Conservation (phyloP, 2,888 invertebrate genomes). For the Acleris sparsana region DNA sequence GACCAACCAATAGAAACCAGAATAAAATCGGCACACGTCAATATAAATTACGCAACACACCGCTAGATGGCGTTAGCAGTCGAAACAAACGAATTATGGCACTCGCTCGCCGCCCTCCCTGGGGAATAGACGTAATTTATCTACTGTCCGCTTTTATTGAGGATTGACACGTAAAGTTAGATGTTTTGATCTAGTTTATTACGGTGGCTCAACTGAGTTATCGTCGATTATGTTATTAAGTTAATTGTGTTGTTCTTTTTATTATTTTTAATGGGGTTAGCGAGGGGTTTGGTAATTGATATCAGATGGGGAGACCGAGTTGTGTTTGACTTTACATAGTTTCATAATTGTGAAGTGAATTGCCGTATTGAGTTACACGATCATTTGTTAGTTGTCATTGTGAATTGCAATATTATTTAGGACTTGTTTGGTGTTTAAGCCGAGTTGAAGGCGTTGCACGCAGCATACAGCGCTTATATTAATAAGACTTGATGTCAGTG, state of each 20-base stretch:
- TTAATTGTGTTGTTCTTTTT: slow-evolving; percentile 1
- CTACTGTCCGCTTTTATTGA: slow-evolving; percentile 43
- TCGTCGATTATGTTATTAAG: slow-evolving; percentile 6
- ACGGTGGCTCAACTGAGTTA: slow-evolving; percentile 4
- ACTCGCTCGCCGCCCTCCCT: slow-evolving; percentile 50
- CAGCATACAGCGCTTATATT: too few species aligned
- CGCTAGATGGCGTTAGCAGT: slow-evolving; percentile 59
- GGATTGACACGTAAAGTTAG: slow-evolving; percentile 48
- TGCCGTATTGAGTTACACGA: too few species aligned
- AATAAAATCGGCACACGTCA: not conserved
- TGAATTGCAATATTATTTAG: too few species aligned
- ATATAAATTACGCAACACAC: not conserved
- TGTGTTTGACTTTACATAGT: not conserved
- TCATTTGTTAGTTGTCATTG: too few species aligned
- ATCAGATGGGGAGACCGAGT: not conserved
- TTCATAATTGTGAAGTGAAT: not conserved
- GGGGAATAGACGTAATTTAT: slow-evolving; percentile 48
- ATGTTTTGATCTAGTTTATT: slow-evolving; percentile 37
- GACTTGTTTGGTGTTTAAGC: too few species aligned
- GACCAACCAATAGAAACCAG: not conserved
- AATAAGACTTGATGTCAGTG: too few species aligned
- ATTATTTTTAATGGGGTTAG: slow-evolving; percentile 6
- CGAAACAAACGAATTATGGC: slow-evolving; percentile 67
- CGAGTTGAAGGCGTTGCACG: too few species aligned
- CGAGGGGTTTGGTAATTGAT: not conserved